Evolutionary conservation across 2,888 invertebrate species (phyloP).

Genomic region (Crocallis elinguaria): DNA sequence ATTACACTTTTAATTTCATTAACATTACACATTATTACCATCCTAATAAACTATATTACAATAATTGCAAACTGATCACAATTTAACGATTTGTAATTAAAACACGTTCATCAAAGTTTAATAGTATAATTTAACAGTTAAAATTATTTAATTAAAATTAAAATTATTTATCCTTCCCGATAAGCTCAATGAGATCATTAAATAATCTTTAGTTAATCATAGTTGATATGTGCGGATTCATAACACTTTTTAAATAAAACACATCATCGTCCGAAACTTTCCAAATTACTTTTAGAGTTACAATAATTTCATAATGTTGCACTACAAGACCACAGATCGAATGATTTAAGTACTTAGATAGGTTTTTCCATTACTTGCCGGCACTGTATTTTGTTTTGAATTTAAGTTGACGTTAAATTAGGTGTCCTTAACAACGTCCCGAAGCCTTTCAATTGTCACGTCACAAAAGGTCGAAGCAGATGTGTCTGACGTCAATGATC

Average conservation of each 20-base stretch:
- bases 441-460: no score
- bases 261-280: neutral
- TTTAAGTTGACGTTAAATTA: no score
- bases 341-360: no score
- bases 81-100: no score
- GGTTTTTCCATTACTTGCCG: no score
- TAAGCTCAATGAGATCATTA: slow-evolving; percentile 60
- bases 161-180: slow-evolving; percentile 40
- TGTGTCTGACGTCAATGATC: neutral
- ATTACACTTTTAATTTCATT: no score
- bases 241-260: slow-evolving; percentile 34
- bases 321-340: no score
- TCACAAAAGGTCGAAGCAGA: no score
- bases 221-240: slow-evolving; percentile 61
- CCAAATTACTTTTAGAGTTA: neutral
- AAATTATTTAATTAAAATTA: slow-evolving; percentile 35
- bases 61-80: neutral
- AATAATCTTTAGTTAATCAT: slow-evolving; percentile 17
- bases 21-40: no score
- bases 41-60: neutral
- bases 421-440: no score
- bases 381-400: no score
- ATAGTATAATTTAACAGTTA: slow-evolving; percentile 15
- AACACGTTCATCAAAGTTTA: slow-evolving; percentile 23
- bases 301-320: neutral